Base-by-base conservation (phyloP, 2,797 vertebrate species). In the Fistularia commersonii region DNA sequence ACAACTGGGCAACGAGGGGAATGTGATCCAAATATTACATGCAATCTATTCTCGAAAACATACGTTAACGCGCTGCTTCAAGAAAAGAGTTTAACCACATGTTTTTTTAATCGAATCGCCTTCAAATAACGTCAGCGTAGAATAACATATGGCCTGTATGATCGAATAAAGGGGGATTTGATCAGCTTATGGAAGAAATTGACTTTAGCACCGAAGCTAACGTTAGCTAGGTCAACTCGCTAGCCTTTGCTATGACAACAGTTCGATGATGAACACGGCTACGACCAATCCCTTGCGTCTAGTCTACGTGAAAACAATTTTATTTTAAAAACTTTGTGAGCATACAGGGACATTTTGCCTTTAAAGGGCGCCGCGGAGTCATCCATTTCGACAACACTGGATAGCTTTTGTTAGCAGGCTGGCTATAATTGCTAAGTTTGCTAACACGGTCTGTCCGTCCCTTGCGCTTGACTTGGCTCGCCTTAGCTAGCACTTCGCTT, bases 121-220 rank as follows among this genome's bases (percentile, higher is more conserved):
- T 13, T 8, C 7, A 32, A 42, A 45, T 6, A 51, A 51, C 8
- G 12, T 3, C 48, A 35, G 45, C 37, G 54, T 56, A 60, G 43
- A 69, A 51, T 47, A 59, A 42, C 56, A 71, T 57, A n/a, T 54
- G 52, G 11, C 55, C 64, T 80, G 78, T 79, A 72, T 85, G 76
- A 9, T 66, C 47, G 50, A 64, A 58, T 63, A 76, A 66, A 71
- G 38, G 32, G 72, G 79, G 74, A 81, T 83, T 86, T 82, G 74
- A 38, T 69, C 76, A 84, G 76, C 76, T 84, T 86, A 84, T 50
- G 76, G 69, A 60, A 78, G 64, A 66, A 82, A 74, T 79, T 82
- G 81, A 83, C 80, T 86, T 85, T 84, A 86, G 82, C 86, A 70
- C 64, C 54, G 32, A 45, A 33, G 86, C 82, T 82, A 89, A 72